Evolutionary conservation across 2,797 vertebrate species (phyloP).

Genomic region (Tadarida brasiliensis): DNA sequence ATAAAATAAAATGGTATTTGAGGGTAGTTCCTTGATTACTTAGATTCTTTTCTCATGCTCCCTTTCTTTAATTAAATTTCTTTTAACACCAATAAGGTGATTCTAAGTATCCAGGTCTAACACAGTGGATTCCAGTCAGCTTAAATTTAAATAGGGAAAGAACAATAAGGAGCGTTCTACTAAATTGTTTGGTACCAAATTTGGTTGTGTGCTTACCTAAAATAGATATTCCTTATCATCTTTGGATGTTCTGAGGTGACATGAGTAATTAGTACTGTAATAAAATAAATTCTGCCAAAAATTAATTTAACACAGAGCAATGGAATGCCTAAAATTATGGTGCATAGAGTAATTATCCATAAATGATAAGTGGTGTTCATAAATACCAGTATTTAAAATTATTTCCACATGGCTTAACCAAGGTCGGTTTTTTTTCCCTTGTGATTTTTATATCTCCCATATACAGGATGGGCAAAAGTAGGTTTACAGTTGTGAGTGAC

Average conservation of each 20-base stretch:
- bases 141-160: constrained; percentile 60
- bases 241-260: background rate
- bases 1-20: background rate
- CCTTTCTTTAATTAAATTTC: background rate
- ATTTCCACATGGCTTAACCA: background rate
- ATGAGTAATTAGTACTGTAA: constrained; percentile 20
- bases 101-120: background rate
- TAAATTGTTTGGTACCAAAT: background rate
- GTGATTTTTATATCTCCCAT: background rate
- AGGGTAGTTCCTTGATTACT: background rate
- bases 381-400: background rate
- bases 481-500: background rate
- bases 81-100: constrained; percentile 6
- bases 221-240: constrained; percentile 6
- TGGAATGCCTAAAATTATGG: background rate
- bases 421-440: background rate
- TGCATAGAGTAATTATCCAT: background rate
- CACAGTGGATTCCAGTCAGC: background rate
- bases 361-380: background rate
- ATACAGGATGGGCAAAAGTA: background rate
- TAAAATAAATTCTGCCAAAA: constrained; percentile 54
- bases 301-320: constrained; percentile 24
- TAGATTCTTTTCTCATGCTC: background rate
- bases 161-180: background rate
- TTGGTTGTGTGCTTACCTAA: background rate